Percentiles rank a stretch among this genome's conserved stretches.
Evolutionary conservation across 2,797 vertebrate genomes (phyloP).

Genomic region (Bovichtus diacanthus): DNA sequence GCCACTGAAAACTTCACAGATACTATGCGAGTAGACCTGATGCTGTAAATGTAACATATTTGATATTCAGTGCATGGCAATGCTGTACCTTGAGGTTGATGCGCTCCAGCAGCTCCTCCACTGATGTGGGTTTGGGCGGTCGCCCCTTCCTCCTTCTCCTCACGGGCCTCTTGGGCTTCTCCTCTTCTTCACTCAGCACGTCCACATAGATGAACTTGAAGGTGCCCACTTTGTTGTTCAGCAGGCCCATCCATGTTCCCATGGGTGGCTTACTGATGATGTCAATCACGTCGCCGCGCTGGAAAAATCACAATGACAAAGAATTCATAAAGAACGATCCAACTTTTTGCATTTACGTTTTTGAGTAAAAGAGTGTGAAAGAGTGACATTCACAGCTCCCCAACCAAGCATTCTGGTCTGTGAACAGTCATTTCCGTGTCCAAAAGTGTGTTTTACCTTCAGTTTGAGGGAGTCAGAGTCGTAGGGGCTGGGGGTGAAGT

Average conservation of each 20-base stretch:
- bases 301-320: constrained; percentile 16
- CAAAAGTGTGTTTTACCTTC: constrained; percentile 84
- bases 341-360: background rate
- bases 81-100: constrained; percentile 91
- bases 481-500: constrained; percentile 98
- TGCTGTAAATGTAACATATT: background rate
- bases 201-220: constrained; percentile 99
- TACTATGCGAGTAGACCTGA: background rate
- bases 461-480: constrained; percentile 98
- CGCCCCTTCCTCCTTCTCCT: constrained; percentile 92
- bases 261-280: constrained; percentile 99
- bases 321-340: background rate
- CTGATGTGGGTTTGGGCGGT: constrained; percentile 94
- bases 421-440: background rate
- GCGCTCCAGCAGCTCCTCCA: constrained; percentile 96
- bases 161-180: constrained; percentile 94
- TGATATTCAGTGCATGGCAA: background rate
- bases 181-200: constrained; percentile 93
- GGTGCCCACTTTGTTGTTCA: constrained; percentile 99
- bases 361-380: background rate
- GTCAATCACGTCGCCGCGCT: constrained; percentile 98
- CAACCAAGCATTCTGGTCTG: background rate
- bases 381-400: background rate
- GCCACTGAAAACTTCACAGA: background rate
- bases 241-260: constrained; percentile 99